phyloP scores from a whole-genome alignment of 64 coral and sea anemone genomes.

The Montipora sp. region DNA sequence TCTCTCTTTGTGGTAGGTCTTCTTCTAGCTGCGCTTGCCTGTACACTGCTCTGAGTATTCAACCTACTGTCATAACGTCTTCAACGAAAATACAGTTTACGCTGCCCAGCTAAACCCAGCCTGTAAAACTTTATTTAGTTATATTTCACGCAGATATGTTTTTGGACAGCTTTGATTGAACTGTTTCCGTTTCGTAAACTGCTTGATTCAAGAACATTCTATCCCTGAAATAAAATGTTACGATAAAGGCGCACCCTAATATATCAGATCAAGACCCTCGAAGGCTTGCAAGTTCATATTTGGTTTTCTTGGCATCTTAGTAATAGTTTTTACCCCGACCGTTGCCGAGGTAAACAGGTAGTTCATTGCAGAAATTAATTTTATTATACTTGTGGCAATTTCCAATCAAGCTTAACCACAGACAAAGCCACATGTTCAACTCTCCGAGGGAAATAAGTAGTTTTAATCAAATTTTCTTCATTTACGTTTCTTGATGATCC shows the following conservation, averaged over 20 bases:
- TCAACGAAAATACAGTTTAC: background rate
- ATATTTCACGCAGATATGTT: too few relatives aligned
- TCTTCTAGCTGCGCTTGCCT: too few relatives aligned
- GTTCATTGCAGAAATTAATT: background rate
- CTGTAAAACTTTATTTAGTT: too few relatives aligned
- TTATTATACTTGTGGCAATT: background rate
- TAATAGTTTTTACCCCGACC: background rate
- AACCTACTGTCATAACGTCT: background rate
- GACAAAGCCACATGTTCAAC: background rate
- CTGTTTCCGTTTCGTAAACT: background rate
- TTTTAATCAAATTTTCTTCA: background rate
- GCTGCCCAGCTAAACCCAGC: too few relatives aligned
- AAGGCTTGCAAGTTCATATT: background rate
- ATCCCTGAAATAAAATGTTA: background rate
- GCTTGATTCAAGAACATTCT: background rate
- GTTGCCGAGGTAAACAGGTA: constrained; percentile 51
- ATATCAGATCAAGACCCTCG: background rate
- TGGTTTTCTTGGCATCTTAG: too few relatives aligned
- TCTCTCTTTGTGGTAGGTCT: too few relatives aligned
- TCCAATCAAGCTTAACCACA: background rate
- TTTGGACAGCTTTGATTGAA: constrained; percentile 40
- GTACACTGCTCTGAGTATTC: background rate
- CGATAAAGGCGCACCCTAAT: background rate
- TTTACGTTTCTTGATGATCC: too few relatives aligned
- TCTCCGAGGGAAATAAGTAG: too few relatives aligned